Base-by-base conservation (phyloP, 2,888 invertebrate genomes). In the Schizaphis graminum region DNA sequence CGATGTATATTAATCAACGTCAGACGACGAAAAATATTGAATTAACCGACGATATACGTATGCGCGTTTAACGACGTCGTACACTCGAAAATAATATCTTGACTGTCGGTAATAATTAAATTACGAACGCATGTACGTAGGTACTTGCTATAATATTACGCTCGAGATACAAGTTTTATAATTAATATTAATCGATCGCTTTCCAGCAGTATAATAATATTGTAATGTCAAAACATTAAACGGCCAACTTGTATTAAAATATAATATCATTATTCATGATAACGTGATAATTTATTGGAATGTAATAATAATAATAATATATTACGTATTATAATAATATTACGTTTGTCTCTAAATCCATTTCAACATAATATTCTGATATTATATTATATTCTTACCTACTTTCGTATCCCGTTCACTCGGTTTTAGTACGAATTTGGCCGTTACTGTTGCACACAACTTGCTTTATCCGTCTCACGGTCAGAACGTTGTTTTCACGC, bases 1-100 rank as follows among this genome's bases (percentile, higher is more conserved):
- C 35, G 77, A 77, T 77, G 21, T 77, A 77, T 77, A 77, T 77
- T 77, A 77, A 77, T 77, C 77, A 77, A 77, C 77, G 77, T 77
- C 77, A 77, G 35, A 21, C 77, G 67, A 35, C 77, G 35, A 77
- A 77, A 77, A 77, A 77, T 77, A 77, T 77, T 77, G 77, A 77
- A 77, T 77, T 77, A 77, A 77, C 77, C 35, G 35, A 35, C 77
- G 77, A 21, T 21, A 8, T 35, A 67, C 16, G n/a, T 77, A 41
- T 77, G 35, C 77, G 5, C 61, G 16, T 77, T 35, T 35, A 77
- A 77, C 77, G 77, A 21, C 77, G 21, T 41, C 77, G 77, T 35
- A 35, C 35, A 77, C 77, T 77, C 77, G 35, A 77, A 77, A 77
- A 77, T 77, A 35, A 77, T 35, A 77, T 77, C 77, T 16, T 35